These are phyloP conservation scores for Magallana angulata DNA, from an alignment of 1,140 invertebrate genomes.

Conservation along the genomic window DNA sequence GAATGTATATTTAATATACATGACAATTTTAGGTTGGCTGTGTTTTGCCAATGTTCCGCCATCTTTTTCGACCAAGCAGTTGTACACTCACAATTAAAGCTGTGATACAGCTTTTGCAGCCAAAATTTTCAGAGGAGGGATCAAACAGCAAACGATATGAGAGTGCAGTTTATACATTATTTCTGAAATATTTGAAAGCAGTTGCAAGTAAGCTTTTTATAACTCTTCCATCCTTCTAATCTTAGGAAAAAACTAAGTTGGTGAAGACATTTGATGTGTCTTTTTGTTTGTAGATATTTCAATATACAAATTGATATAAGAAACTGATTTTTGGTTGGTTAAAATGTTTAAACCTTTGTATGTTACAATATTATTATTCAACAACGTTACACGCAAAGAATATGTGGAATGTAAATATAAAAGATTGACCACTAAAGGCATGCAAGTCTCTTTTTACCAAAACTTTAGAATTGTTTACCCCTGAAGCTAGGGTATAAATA, in stretches of 20 bases:
- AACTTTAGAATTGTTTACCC: not conserved
- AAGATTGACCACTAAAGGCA: not conserved
- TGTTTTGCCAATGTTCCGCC: not conserved
- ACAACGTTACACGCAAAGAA: not conserved
- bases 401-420: not conserved
- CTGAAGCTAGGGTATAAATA: not conserved
- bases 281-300: not conserved
- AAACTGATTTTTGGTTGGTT: too few relatives aligned
- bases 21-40: not conserved
- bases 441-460: not conserved
- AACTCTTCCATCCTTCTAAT: too few relatives aligned
- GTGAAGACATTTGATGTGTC: not conserved
- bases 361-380: not conserved
- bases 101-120: constrained; percentile 22
- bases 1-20: not conserved
- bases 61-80: not conserved
- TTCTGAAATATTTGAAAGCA: constrained; percentile 40
- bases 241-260: not conserved
- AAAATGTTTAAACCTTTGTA: not conserved
- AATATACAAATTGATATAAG: not conserved
- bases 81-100: constrained; percentile 29
- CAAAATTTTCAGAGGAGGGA: constrained; percentile 13
- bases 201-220: constrained; percentile 27
- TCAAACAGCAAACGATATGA: constrained; percentile 40
- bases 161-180: not conserved